Evolutionary conservation across 1,140 invertebrate species (phyloP), one percentile per base, ranked within the genome.

Genomic region (Acromyrmex charruanus): DNA sequence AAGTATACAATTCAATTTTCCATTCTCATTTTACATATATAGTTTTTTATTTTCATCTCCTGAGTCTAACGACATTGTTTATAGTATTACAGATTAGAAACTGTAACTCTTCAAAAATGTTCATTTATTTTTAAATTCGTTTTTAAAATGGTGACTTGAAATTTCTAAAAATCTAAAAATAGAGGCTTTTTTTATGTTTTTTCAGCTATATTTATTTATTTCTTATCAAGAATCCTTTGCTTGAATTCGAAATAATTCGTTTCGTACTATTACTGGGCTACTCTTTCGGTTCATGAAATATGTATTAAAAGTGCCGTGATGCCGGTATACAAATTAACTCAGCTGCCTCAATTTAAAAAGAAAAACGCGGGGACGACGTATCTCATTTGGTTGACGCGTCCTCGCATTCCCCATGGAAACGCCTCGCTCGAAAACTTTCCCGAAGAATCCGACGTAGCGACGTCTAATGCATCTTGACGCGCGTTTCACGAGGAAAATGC

Each of bases 391-490:
- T 71, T 81, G 79, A 69, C 85, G 68, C 61, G 44, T 84, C 79
- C 66, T 87, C 77, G 55, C 68, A 69, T 81, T 71, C 85, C 79
- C 58, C 25, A 81, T 21, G 66, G 79, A 68, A 71, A 71, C 86
- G 44, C 80, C 68, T 85, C 61, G 53, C 69, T 87, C 79, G 68
- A 65, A 87, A 87, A 87, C 79, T 87, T 85, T 84, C 49, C 39
- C 65, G 66, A 87, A 63, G 80, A 84, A 87, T 85, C 69, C 66
- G 85, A 87, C 55, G 85, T 87, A 82, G 63, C 85, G 65, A 81
- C 85, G 68, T 63, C 66, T 85, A 85, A 87, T 85, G 69, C 61
- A 75, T 85, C 86, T 85, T 85, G 86, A 87, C 86, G 69, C 86
- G 61, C 71, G 63, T 85, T 85, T 87, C 69, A 75, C 28, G 80